phyloP scores from a whole-genome alignment of 2,797 vertebrate genomes.

The Hirundo rustica region DNA sequence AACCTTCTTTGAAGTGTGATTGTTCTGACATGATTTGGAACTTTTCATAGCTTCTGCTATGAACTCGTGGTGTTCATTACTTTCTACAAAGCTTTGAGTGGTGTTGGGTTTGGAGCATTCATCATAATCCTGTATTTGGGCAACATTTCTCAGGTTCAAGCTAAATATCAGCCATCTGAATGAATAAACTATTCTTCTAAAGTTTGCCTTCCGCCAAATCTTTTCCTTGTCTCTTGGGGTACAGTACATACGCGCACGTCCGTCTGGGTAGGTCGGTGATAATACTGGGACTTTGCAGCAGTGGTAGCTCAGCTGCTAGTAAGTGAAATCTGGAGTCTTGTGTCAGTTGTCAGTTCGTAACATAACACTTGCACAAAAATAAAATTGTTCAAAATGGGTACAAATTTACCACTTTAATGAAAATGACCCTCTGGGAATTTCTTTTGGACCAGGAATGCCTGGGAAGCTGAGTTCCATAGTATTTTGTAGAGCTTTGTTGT shows the following conservation, averaged over 20 bases:
- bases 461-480: not conserved
- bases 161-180: not conserved
- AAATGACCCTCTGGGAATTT: not conserved
- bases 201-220: not conserved
- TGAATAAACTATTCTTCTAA: not conserved
- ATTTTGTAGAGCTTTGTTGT: not conserved
- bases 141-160: not conserved
- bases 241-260: rapidly evolving
- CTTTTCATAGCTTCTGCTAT: not conserved
- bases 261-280: not conserved
- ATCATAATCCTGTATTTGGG: not conserved
- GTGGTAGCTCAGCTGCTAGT: not conserved
- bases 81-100: not conserved
- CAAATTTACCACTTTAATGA: not conserved
- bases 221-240: not conserved
- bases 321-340: not conserved
- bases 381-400: not conserved
- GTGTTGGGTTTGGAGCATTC: not conserved
- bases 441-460: not conserved
- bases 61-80: not conserved
- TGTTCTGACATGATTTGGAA: not conserved
- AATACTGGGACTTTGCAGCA: not conserved
- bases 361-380: not conserved
- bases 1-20: not conserved
- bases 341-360: not conserved